Conservation (phyloP, 2,797 vertebrate species). For the Otolemur crassicaudatus region DNA sequence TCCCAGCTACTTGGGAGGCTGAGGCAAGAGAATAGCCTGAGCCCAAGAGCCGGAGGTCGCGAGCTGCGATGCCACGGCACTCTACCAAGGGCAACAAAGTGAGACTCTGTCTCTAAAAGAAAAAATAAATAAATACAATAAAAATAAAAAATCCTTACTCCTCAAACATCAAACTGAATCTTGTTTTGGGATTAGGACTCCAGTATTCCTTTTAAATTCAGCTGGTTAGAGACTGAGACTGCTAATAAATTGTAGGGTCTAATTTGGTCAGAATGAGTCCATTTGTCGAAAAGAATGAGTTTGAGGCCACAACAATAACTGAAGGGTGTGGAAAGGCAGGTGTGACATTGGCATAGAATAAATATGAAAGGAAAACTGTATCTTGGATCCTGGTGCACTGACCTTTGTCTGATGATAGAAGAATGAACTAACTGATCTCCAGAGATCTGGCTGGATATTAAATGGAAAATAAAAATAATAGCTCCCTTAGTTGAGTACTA, state of each 20-base stretch:
- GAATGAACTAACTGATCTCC: not conserved
- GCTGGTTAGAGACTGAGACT: not conserved
- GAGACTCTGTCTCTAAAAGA: no score
- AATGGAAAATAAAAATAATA: conserved; percentile 14
- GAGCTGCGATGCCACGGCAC: no score
- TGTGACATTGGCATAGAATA: not conserved
- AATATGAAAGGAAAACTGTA: not conserved
- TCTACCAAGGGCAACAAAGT: no score
- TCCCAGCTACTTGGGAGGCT: no score
- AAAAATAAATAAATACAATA: no score
- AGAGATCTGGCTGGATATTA: not conserved
- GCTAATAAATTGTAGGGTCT: not conserved
- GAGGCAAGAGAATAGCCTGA: no score
- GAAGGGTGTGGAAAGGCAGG: not conserved
- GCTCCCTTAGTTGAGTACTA: not conserved
- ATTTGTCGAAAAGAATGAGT: not conserved
- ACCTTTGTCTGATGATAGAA: not conserved
- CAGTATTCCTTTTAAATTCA: conserved; percentile 10
- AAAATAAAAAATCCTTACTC: not conserved
- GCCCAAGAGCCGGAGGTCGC: no score
- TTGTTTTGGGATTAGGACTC: not conserved
- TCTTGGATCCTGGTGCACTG: not conserved
- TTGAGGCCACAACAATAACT: not conserved
- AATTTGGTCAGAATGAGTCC: not conserved
- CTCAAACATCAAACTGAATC: not conserved